phyloP scores from a whole-genome alignment of 2,888 invertebrate species.

The Cerastis rubricosa region DNA sequence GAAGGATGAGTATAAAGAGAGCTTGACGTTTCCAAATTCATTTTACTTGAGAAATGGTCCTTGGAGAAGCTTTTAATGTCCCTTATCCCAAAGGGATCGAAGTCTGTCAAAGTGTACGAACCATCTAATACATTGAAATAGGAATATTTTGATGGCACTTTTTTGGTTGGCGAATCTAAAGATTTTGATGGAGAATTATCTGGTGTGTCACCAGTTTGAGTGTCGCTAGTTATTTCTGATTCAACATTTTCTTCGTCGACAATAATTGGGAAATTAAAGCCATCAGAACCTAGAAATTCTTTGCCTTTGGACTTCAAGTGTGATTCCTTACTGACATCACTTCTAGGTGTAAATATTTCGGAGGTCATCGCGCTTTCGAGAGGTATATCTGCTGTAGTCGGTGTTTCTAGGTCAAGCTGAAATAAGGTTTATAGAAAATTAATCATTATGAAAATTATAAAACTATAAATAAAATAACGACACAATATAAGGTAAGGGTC shows the following conservation, averaged over 20 bases:
- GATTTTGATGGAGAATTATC: conserved; percentile 78
- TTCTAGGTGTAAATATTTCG: conserved; percentile 81
- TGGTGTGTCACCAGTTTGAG: conserved; percentile 70
- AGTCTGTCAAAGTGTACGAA: conserved; percentile 84
- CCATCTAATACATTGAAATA: conserved; percentile 88
- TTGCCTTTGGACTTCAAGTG: conserved; percentile 78
- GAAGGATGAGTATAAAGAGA: conserved; percentile 85
- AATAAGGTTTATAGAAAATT: conserved; percentile 41
- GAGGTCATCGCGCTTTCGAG: conserved; percentile 79
- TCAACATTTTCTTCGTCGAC: conserved; percentile 80
- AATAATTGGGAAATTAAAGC: conserved; percentile 85
- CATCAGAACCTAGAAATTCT: conserved; percentile 80
- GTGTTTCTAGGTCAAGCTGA: conserved; percentile 88
- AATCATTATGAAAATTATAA: not conserved
- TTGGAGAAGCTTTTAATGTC: conserved; percentile 75
- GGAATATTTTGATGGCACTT: conserved; percentile 72
- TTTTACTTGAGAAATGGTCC: conserved; percentile 78
- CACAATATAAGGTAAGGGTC: not conserved
- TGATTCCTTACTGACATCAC: conserved; percentile 78
- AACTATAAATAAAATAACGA: not conserved
- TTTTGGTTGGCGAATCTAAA: conserved; percentile 56
- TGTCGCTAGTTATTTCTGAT: conserved; percentile 72
- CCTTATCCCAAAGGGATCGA: conserved; percentile 87
- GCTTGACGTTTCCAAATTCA: conserved; percentile 74
- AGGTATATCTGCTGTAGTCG: conserved; percentile 87